phyloP scores from a whole-genome alignment of 2,797 vertebrate species.

The Pristis pectinata region DNA sequence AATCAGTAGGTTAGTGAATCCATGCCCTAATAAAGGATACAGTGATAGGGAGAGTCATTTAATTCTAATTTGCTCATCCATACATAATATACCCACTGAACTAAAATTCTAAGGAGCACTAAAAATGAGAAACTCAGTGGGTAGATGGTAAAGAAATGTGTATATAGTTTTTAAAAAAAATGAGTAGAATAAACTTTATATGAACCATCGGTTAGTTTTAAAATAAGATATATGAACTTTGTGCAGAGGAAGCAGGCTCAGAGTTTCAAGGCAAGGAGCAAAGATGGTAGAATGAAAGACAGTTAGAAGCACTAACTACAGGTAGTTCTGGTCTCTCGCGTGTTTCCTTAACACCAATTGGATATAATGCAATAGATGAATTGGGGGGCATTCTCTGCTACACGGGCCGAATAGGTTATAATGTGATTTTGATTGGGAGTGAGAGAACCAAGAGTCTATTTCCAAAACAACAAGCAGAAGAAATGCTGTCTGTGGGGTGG shows the following conservation, averaged over 20 bases:
- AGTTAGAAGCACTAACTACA: background rate
- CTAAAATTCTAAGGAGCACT: background rate
- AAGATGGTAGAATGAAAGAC: background rate
- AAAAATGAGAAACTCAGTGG: background rate
- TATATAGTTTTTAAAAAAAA: background rate
- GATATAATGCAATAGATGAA: too few species aligned
- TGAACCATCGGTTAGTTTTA: slow-evolving; percentile 1
- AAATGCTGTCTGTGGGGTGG: too few species aligned
- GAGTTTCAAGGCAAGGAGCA: background rate
- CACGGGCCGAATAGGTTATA: too few species aligned
- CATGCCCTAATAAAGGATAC: background rate
- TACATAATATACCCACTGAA: too few species aligned
- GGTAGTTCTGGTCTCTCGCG: too few species aligned
- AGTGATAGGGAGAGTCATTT: background rate
- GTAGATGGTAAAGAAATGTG: background rate
- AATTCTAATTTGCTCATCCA: too few species aligned
- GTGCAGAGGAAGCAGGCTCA: background rate
- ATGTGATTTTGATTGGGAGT: too few species aligned
- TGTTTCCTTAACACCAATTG: too few species aligned
- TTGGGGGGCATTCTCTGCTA: too few species aligned
- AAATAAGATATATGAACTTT: background rate
- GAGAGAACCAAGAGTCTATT: too few species aligned
- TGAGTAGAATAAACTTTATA: background rate
- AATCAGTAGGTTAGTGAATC: background rate
- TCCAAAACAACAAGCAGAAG: too few species aligned